Evolutionary conservation across 2,797 vertebrate genomes (phyloP).

Genomic region (Decapterus maruadsi): DNA sequence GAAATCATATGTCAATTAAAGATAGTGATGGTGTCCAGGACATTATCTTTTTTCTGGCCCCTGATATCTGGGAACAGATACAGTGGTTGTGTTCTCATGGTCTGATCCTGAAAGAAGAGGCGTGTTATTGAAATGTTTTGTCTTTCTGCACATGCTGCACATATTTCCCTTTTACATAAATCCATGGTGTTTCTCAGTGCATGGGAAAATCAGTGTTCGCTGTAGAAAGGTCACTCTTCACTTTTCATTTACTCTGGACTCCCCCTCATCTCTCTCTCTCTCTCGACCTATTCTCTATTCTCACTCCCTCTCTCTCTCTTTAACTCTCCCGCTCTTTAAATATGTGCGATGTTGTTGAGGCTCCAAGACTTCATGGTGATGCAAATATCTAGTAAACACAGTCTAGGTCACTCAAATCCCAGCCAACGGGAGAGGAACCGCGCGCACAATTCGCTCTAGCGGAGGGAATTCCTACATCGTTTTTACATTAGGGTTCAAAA

Average conservation of each 20-base stretch:
- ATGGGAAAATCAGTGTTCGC: slow-evolving; percentile 66
- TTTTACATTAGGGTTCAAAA: slow-evolving; percentile 57
- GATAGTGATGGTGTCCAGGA: slow-evolving; percentile 20
- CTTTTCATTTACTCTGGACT: slow-evolving; percentile 61
- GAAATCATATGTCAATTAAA: slow-evolving; percentile 63
- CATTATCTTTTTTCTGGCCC: slow-evolving; percentile 19
- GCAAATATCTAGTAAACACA: slow-evolving; percentile 72
- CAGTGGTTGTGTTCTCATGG: slow-evolving; percentile 23
- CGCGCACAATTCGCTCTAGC: slow-evolving; percentile 32
- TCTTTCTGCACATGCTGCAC: slow-evolving; percentile 47
- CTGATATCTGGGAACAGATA: slow-evolving; percentile 15
- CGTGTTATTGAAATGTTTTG: slow-evolving; percentile 39
- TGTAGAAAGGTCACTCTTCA: slow-evolving; percentile 71
- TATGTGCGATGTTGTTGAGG: slow-evolving; percentile 47
- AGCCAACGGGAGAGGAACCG: slow-evolving; percentile 45
- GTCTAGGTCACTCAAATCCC: slow-evolving; percentile 53
- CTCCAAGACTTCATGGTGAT: slow-evolving; percentile 59
- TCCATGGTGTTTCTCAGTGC: slow-evolving; percentile 43
- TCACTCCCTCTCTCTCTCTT: slow-evolving; percentile 29
- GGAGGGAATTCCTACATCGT: slow-evolving; percentile 57
- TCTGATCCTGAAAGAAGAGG: slow-evolving; percentile 36
- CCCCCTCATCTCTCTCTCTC: slow-evolving; percentile 7
- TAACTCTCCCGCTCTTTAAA: slow-evolving; percentile 51
- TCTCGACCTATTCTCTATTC: slow-evolving; percentile 24
- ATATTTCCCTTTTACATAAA: slow-evolving; percentile 64